phyloP scores from a whole-genome alignment of 2,888 invertebrate genomes.

The Drosophila putrida region DNA sequence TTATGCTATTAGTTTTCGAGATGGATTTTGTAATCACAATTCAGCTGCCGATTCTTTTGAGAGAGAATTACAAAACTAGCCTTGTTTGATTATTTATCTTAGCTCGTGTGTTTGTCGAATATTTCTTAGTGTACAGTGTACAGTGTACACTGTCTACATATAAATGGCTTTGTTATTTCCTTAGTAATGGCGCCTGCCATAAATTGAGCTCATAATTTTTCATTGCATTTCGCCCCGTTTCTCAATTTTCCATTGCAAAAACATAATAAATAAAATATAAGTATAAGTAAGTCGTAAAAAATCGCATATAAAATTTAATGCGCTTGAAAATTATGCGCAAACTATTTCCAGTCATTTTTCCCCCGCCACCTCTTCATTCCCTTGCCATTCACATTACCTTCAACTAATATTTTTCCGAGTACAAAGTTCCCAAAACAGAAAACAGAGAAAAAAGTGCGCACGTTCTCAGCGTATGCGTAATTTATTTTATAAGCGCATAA shows the following conservation, averaged over 20 bases:
- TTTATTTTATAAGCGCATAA: slow-evolving; percentile 78
- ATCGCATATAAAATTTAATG: slow-evolving; percentile 78
- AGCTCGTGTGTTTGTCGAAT: slow-evolving; percentile 1
- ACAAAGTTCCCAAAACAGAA: slow-evolving; percentile 35
- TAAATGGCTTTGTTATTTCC: slow-evolving; percentile 68
- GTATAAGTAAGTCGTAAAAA: slow-evolving; percentile 76
- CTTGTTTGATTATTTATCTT: slow-evolving; percentile 45
- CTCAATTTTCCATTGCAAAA: slow-evolving; percentile 58
- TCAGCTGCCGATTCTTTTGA: slow-evolving; percentile 16
- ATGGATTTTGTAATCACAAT: slow-evolving; percentile 19
- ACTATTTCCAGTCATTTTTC: slow-evolving; percentile 66
- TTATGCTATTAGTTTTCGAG: slow-evolving; percentile 11
- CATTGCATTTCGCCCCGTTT: slow-evolving; percentile 58
- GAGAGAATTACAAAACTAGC: slow-evolving; percentile 27
- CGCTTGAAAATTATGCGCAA: slow-evolving; percentile 78
- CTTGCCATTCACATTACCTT: slow-evolving; percentile 10
- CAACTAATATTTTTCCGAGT: slow-evolving; percentile 15
- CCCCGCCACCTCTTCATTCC: not conserved
- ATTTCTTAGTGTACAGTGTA: slow-evolving; percentile 10
- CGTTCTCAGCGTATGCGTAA: slow-evolving; percentile 71
- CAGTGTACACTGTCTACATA: slow-evolving; percentile 32
- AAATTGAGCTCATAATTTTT: slow-evolving; percentile 75
- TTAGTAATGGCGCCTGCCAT: slow-evolving; percentile 64
- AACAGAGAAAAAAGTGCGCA: slow-evolving; percentile 35
- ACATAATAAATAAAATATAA: slow-evolving; percentile 77